These are phyloP conservation scores for Drosophila subobscura DNA, from an alignment of 1,140 invertebrate genomes.

Conservation along the genomic window DNA sequence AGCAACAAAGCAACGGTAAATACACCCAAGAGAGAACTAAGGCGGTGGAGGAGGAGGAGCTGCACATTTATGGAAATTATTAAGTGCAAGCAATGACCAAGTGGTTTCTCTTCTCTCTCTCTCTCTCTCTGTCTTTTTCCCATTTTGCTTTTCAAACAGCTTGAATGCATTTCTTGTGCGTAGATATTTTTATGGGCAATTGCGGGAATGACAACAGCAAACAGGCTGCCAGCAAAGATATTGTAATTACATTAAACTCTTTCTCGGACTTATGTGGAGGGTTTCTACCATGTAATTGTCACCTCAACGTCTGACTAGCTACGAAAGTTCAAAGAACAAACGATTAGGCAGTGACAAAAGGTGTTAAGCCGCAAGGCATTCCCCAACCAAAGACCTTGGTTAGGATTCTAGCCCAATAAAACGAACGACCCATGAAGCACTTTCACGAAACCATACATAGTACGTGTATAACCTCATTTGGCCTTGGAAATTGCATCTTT, in stretches of 20 bases:
- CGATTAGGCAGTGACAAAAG: neutral
- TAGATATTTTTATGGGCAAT: conserved; percentile 45
- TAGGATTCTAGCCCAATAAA: neutral
- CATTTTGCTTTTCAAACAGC: conserved; percentile 22
- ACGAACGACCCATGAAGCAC: neutral
- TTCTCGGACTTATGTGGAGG: neutral
- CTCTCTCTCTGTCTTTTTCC: neutral
- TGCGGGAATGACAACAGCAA: conserved; percentile 7
- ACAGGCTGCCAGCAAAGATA: neutral
- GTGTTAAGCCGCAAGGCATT: conserved; percentile 33
- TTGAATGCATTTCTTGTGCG: conserved; percentile 31
- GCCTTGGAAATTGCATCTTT: conserved; percentile 40
- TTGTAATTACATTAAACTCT: neutral
- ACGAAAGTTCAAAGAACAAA: neutral
- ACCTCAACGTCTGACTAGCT: neutral
- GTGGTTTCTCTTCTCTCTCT: conserved; percentile 15
- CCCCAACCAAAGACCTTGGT: neutral
- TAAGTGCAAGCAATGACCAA: conserved; percentile 46
- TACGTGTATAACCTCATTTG: conserved; percentile 16
- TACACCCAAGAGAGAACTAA: conserved; percentile 41
- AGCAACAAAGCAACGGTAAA: conserved; percentile 43
- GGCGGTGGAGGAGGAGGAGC: conserved; percentile 10
- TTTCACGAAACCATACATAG: neutral
- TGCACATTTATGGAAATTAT: conserved; percentile 62
- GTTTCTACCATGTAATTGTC: neutral